phyloP scores from a whole-genome alignment of 2,113 vertebrate species.

The Nannobrachium achirus region DNA sequence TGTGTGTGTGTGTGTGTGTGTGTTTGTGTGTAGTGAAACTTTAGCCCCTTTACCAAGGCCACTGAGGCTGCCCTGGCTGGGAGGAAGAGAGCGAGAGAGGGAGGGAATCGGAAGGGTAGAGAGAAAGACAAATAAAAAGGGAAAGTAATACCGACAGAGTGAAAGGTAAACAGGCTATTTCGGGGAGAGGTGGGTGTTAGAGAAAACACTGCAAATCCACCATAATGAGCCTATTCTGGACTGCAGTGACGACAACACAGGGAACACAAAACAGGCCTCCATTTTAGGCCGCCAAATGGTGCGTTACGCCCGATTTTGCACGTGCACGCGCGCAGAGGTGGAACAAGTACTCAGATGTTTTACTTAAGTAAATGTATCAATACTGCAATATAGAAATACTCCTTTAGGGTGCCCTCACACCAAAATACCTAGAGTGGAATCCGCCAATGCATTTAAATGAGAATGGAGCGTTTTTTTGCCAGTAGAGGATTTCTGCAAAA shows the following conservation, averaged over 20 bases:
- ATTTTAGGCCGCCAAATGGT: constrained; percentile 34
- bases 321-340: too few relatives aligned
- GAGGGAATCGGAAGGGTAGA: constrained; percentile 55
- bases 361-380: too few relatives aligned
- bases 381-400: too few relatives aligned
- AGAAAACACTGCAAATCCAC: constrained; percentile 53
- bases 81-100: constrained; percentile 34
- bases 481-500: too few relatives aligned
- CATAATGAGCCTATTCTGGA: constrained; percentile 49
- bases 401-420: too few relatives aligned
- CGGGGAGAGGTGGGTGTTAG: constrained; percentile 62
- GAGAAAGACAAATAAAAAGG: constrained; percentile 60
- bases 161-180: constrained; percentile 64
- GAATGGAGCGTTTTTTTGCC: too few relatives aligned
- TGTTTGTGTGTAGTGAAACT: constrained; percentile 54
- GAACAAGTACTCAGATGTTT: too few relatives aligned
- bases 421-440: too few relatives aligned
- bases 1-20: neutral
- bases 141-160: constrained; percentile 66
- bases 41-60: constrained; percentile 68
- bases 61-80: constrained; percentile 62
- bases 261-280: constrained; percentile 45
- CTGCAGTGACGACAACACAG: constrained; percentile 44
- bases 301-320: too few relatives aligned
- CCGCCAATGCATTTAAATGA: too few relatives aligned